Evolutionary conservation across 2,888 invertebrate species (phyloP), one percentile per base, ranked within the genome.

Genomic region (Esperia sulphurella): DNA sequence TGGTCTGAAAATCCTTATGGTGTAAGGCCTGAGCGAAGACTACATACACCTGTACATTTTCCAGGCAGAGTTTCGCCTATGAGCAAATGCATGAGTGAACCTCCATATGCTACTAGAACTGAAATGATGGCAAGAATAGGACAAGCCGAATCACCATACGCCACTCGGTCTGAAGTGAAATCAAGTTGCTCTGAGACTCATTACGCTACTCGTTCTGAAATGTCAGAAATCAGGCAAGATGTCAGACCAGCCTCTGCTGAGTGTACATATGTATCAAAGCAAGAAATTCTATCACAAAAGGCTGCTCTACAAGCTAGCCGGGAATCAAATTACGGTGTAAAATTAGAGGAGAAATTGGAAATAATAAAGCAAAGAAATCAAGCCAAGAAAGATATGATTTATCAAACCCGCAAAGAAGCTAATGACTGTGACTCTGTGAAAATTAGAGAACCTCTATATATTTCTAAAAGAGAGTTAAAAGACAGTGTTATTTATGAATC

Each of bases 401-500:
- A 90, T 65, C 90, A 90, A 64, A 83, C 88, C 12, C 79, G 89
- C 56, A 83, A 87, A 56, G 90, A 90, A 62, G 83, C 82, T 1
- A 88, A 85, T 57, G 89, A 89, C 62, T 79, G 85, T 54, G 89
- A 88, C 59, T 63, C 86, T 0, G 65, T 70, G 43, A 89, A 89
- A 71, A 79, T 79, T 13, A 77, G 90, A 57, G 90, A 90, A 57
- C 90, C 90, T 3, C 66, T 90, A 45, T 90, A 90, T 55, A 90
- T 90, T 2, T 90, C 90, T 0, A 90, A 90, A 66, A 73, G 90
- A 63, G 90, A 90, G 59, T 66, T 90, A 39, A 90, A 90, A 68
- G 90, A 89, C 1, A 82, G 83, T 58, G 74, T 90, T n/a, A 90
- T 90, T 55, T 90, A 90, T 58, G 90, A 90, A 67, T 90, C 90